phyloP scores from a whole-genome alignment of 2,888 invertebrate species.

The Lithophane socia region DNA sequence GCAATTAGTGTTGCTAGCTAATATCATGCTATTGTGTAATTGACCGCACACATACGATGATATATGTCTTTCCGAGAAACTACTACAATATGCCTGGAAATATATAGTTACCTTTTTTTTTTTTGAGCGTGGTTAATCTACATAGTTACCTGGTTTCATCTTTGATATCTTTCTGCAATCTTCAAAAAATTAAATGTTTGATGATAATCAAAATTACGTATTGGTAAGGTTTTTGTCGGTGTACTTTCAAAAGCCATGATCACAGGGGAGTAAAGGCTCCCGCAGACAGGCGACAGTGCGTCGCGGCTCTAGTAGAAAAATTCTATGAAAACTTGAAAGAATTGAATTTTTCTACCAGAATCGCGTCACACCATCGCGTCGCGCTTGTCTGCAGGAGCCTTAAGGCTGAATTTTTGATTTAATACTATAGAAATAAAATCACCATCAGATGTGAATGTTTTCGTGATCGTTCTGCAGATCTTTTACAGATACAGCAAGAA shows the following conservation, averaged over 20 bases:
- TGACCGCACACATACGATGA: conserved; percentile 5
- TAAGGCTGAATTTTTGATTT: neutral
- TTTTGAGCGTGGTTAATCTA: too few species aligned
- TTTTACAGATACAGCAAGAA: neutral
- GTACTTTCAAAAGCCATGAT: neutral
- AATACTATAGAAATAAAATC: neutral
- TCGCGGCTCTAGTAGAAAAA: neutral
- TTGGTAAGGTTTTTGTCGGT: neutral
- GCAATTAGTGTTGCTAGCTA: conserved; percentile 46
- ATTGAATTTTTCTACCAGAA: neutral
- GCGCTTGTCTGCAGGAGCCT: neutral
- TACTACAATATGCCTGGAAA: too few species aligned
- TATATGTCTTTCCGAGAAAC: neutral
- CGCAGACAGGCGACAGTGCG: neutral
- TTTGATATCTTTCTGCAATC: neutral
- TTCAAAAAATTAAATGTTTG: neutral
- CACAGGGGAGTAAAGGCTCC: neutral
- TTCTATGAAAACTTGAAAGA: neutral
- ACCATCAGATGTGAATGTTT: neutral
- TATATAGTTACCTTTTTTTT: neutral
- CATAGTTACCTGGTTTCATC: neutral
- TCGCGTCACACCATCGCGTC: neutral
- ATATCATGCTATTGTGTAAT: conserved; percentile 6
- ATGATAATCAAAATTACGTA: neutral
- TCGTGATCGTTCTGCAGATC: neutral